Conservation (phyloP, 2,797 vertebrate genomes). For the Ciconia nigra region DNA sequence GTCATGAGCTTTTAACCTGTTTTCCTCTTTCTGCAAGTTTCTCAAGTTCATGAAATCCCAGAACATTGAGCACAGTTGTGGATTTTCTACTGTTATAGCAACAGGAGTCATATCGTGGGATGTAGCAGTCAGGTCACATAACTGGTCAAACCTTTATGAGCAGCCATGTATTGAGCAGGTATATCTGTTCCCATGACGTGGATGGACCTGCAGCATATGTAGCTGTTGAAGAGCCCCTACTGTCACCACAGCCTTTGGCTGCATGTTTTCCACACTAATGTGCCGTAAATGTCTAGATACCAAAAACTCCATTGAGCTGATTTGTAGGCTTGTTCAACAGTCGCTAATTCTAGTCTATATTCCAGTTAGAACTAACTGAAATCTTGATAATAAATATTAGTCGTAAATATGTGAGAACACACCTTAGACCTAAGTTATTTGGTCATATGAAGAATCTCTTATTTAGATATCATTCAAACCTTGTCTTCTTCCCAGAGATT, state of each 20-base stretch:
- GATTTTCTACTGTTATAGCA: background rate
- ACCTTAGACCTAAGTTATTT: background rate
- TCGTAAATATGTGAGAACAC: background rate
- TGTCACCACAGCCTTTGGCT: background rate
- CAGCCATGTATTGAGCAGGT: background rate
- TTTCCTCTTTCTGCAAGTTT: background rate
- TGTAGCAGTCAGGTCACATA: background rate
- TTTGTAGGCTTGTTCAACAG: background rate
- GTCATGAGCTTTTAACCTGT: background rate
- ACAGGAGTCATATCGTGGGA: background rate
- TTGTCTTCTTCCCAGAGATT: background rate
- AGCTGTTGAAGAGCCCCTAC: background rate
- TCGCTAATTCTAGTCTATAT: background rate
- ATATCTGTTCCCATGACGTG: background rate
- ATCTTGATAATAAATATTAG: background rate
- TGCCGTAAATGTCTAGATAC: background rate
- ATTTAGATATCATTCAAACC: background rate
- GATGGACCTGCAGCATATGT: too few relatives aligned
- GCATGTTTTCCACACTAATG: background rate
- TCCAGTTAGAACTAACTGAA: background rate
- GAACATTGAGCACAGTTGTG: background rate
- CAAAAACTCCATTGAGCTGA: background rate
- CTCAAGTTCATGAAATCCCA: background rate
- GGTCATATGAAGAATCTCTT: background rate
- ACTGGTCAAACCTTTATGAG: background rate